Evolutionary conservation across 2,888 invertebrate species (phyloP).

Genomic region (Drymonia ruficornis): DNA sequence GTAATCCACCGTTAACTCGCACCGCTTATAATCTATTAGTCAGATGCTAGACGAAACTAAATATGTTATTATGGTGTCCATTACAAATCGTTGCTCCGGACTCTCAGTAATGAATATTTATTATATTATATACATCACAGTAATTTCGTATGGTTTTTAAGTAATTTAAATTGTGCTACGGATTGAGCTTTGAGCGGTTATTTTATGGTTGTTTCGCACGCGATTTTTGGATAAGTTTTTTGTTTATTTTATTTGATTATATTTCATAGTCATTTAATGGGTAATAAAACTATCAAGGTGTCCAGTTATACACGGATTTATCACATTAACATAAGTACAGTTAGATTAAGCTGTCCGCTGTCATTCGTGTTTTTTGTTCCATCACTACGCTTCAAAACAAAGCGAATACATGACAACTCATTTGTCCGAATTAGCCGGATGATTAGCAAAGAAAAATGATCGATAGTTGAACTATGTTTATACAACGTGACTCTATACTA

Average conservation of each 20-base stretch:
- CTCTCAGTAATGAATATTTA: constrained; percentile 28
- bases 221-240: constrained; percentile 14
- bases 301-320: constrained; percentile 3
- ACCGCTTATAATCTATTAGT: constrained; percentile 31
- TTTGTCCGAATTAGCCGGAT: constrained; percentile 38
- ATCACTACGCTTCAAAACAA: constrained; percentile 19
- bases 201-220: constrained; percentile 21
- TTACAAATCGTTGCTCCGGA: constrained; percentile 27
- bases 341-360: constrained; percentile 18
- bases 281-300: constrained; percentile 1
- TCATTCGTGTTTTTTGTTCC: constrained; percentile 27
- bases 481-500: too few relatives aligned
- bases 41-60: constrained; percentile 31
- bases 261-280: neutral
- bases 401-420: constrained; percentile 24
- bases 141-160: constrained; percentile 20
- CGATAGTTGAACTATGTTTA: constrained; percentile 2
- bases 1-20: constrained; percentile 56
- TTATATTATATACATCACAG: constrained; percentile 15
- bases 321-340: constrained; percentile 17
- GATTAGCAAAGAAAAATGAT: constrained; percentile 19
- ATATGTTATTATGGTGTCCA: constrained; percentile 43
- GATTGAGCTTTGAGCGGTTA: constrained; percentile 8
- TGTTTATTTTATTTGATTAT: neutral
- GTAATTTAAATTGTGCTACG: constrained; percentile 18